Evolutionary conservation across 1,140 invertebrate genomes (phyloP).

Genomic region (Bombus superbus): DNA sequence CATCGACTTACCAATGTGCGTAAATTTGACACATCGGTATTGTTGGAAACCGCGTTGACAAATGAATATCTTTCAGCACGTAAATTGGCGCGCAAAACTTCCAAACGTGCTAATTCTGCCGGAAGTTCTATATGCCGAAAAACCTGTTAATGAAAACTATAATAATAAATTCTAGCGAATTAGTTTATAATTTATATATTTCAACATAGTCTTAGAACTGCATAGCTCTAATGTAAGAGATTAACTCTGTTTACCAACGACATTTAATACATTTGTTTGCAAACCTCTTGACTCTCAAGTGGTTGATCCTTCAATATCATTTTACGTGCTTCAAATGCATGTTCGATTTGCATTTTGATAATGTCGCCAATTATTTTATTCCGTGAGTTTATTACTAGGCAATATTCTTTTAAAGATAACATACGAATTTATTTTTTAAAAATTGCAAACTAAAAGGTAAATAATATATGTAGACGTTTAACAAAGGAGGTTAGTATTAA

Average conservation of each 20-base stretch:
- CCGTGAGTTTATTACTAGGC: neutral
- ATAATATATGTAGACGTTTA: neutral
- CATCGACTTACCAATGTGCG: slow-evolving; percentile 81
- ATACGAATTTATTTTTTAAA: neutral
- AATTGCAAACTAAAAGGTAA: neutral
- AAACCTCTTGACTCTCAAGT: slow-evolving; percentile 11
- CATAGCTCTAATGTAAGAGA: neutral
- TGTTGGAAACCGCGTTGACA: slow-evolving; percentile 84
- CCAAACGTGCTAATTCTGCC: slow-evolving; percentile 86
- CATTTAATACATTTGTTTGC: neutral
- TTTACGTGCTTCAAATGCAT: neutral
- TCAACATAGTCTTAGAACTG: neutral
- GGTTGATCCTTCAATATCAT: neutral
- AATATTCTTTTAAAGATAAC: neutral
- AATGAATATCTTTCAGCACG: slow-evolving; percentile 82
- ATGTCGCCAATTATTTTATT: neutral
- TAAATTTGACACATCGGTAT: slow-evolving; percentile 84
- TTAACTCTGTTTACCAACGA: neutral
- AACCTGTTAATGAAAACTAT: slow-evolving; percentile 82
- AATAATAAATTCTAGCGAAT: neutral
- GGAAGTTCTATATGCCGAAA: slow-evolving; percentile 89
- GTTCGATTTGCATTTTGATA: neutral
- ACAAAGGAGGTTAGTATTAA: slow-evolving; percentile 26
- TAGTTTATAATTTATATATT: neutral
- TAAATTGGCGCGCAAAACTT: slow-evolving; percentile 82